Evolutionary conservation across 2,113 vertebrate genomes (phyloP), one percentile per base, ranked within the genome.

Genomic region (Lamprotornis superbus): DNA sequence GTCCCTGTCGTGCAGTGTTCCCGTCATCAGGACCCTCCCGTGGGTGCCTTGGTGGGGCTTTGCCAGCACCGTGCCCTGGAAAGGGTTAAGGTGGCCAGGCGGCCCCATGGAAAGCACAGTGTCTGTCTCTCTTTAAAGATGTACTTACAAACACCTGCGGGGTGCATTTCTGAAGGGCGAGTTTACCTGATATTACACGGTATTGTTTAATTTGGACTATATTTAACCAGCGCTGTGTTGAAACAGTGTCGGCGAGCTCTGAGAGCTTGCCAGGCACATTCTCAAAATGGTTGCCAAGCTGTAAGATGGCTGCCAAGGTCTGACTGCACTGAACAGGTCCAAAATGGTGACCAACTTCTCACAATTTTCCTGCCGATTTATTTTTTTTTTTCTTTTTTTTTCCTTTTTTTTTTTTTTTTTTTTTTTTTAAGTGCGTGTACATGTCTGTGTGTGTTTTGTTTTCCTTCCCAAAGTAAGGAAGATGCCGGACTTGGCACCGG

Each of bases 201-300:
- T 88, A 96, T 97, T 98, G 97, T 98, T 98, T 97, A 93, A 96
- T 91, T 98, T 94, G 93, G 95, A 96, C 97, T 98, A 96, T 97
- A 97, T 97, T 96, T 97, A 98, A 98, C 97, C 87, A 96, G 97
- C 97, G 95, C 98, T 98, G 97, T 98, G 97, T 98, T 98, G 97
- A 98, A 98, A 98, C 96, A 97, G 94, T 94, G 97, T 97, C 98
- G 98, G 98, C 97, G 97, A 97, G 95, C 93, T 97, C 98, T 98
- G 98, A 98, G 98, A 97, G 97, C 97, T 91, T 98, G 98, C 98
- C 98, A 98, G 97, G 98, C 98, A 98, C 97, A 98, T 98, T 98
- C 98, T 98, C 98, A 99, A 99, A 99, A 99, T 99, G 99, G 99
- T 99, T 99, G 99, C 99, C 99, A 99, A 98, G 98, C 98, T 98